Conservation (phyloP, 2,113 vertebrate genomes). For the Prionailurus viverrinus region DNA sequence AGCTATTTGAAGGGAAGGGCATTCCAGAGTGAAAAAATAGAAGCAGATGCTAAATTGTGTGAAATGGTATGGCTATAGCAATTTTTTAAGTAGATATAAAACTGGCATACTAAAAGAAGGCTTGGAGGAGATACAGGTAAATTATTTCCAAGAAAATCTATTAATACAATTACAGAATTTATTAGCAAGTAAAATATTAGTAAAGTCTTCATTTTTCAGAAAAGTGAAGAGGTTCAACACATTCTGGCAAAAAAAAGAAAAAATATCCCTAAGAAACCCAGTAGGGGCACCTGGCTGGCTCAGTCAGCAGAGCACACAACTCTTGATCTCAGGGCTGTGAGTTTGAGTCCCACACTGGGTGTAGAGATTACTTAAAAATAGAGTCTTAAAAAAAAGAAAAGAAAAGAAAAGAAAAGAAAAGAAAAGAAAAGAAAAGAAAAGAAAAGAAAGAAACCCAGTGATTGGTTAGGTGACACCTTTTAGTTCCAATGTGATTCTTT, state of each 20-base stretch:
- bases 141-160: background rate
- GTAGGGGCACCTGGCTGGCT: background rate
- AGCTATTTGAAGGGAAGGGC: background rate
- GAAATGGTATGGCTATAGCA: background rate
- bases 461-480: slow-evolving; percentile 19
- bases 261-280: background rate
- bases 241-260: background rate
- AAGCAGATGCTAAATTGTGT: background rate
- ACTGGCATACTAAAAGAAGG: background rate
- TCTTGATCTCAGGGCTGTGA: background rate
- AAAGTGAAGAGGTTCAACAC: slow-evolving; percentile 20
- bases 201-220: slow-evolving; percentile 23
- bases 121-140: background rate
- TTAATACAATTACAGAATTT: background rate
- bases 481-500: slow-evolving; percentile 7
- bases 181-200: slow-evolving; percentile 13
- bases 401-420: background rate
- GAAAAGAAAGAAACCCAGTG: background rate
- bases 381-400: too few species aligned
- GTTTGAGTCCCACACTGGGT: background rate
- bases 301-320: background rate
- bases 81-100: slow-evolving; percentile 11
- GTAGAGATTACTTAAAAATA: background rate
- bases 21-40: background rate
- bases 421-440: too few species aligned